Percentiles rank a stretch among this genome's conserved stretches.
phyloP scores from a whole-genome alignment of 2,888 invertebrate species.

The Diadegma fenestrale region DNA sequence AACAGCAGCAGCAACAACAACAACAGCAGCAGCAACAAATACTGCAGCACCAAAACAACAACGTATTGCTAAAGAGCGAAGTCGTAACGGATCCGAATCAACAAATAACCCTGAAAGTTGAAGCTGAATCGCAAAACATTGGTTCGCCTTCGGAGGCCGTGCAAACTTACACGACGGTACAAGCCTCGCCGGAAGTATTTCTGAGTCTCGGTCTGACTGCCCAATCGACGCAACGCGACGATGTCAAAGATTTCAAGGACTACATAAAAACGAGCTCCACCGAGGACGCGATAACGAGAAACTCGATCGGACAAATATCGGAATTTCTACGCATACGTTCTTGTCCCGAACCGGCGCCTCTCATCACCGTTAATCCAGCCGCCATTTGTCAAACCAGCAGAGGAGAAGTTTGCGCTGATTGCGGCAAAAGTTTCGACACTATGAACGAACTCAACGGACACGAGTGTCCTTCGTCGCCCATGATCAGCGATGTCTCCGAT shows the following conservation, averaged over 20 bases:
- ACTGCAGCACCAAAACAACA: slow-evolving; percentile 79
- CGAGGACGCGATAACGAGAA: slow-evolving; percentile 80
- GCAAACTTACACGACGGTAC: slow-evolving; percentile 80
- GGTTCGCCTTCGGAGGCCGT: slow-evolving; percentile 77
- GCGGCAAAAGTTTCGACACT: slow-evolving; percentile 81
- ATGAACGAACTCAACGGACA: slow-evolving; percentile 80
- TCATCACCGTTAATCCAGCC: slow-evolving; percentile 82
- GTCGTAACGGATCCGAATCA: slow-evolving; percentile 76
- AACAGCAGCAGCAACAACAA: slow-evolving; percentile 69
- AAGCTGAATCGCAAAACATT: slow-evolving; percentile 78
- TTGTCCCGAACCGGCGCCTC: slow-evolving; percentile 78
- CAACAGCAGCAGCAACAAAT: slow-evolving; percentile 70
- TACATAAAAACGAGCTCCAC: slow-evolving; percentile 75
- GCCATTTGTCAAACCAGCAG: slow-evolving; percentile 77
- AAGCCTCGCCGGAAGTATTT: slow-evolving; percentile 81
- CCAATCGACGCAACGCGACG: slow-evolving; percentile 76
- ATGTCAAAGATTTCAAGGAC: slow-evolving; percentile 80
- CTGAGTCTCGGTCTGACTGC: slow-evolving; percentile 80
- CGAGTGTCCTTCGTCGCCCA: slow-evolving; percentile 69
- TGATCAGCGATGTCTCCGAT: slow-evolving; percentile 77
- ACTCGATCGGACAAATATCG: slow-evolving; percentile 82
- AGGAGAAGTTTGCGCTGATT: slow-evolving; percentile 80
- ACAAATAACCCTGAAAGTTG: slow-evolving; percentile 79
- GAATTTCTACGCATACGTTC: slow-evolving; percentile 82
- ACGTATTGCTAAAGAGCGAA: slow-evolving; percentile 78